Conservation (phyloP, 2,113 vertebrate species). For the Mellivora capensis region DNA sequence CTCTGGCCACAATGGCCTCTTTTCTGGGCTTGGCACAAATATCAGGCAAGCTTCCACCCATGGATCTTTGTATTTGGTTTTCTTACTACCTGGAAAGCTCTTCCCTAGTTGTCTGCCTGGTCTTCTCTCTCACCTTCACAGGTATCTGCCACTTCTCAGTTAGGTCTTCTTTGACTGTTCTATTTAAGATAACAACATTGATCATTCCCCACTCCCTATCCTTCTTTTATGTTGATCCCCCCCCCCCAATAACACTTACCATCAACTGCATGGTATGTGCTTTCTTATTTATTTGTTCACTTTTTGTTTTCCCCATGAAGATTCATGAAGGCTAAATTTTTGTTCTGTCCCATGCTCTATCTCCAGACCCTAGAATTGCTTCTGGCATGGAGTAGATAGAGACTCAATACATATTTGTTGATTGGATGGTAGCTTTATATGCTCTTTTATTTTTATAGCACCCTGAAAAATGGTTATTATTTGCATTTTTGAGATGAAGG, state of each 20-base stretch:
- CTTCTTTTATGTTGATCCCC: not conserved
- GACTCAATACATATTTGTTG: not conserved
- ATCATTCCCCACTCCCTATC: not conserved
- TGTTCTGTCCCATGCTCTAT: not conserved
- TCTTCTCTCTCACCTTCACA: not conserved
- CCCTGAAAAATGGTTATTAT: not conserved
- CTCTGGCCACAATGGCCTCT: not conserved
- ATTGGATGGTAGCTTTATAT: not conserved
- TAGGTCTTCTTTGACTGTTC: not conserved
- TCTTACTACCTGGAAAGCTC: not conserved
- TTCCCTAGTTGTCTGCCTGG: not conserved
- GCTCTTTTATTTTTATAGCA: not conserved
- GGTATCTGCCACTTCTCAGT: not conserved
- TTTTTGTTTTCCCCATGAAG: not conserved
- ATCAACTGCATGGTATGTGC: not conserved
- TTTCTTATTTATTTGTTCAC: not conserved
- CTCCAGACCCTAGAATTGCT: not conserved
- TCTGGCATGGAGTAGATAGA: not conserved
- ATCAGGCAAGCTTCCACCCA: not conserved
- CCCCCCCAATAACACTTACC: not conserved
- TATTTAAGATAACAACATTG: not conserved
- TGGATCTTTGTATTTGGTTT: not conserved
- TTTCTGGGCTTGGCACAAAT: not conserved
- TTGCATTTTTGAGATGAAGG: conserved; percentile 17
- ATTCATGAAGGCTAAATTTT: not conserved